Base-by-base conservation (phyloP, 2,797 vertebrate species). In the Carapus acus region DNA sequence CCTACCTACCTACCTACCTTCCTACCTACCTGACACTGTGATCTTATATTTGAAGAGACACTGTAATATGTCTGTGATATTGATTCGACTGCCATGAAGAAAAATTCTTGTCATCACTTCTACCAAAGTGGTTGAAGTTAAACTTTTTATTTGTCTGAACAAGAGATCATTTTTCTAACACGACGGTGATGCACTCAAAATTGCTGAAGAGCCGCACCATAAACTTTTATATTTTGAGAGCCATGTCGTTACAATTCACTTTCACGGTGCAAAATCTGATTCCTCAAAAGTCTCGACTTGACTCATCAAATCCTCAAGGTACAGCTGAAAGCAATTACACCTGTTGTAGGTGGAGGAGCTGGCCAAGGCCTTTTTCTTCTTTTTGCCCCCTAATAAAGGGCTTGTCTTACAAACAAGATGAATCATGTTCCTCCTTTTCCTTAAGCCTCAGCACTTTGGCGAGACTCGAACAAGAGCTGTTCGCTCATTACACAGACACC, bases 231-330 rank as follows among this genome's bases (percentile, higher is more conserved):
- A 53, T 70, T 71, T 67, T 63, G 45, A 56, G 51, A 22, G 48
- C 18, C 49, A 65, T 62, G 54, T 69, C 58, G 51, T 55, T 65
- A 76, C 79, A 71, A 78, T 73, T 78, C 48, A 49, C 55, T 71
- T 70, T 67, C 57, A 42, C 64, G 36, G 18, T 44, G 44, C 77
- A 70, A 76, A 49, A 61, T 64, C 41, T 18, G n/a, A n/a, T 49
- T 49, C 67, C 70, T 65, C 74, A 74, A 74, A 80, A 73, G 65
- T 81, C 78, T 70, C 24, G 44, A 79, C 76, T 80, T 77, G 67
- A 83, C 76, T 82, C 81, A 80, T 83, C 76, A 84, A 70, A 83
- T 78, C 85, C 77, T 80, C 83, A 80, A 83, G 83, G 75, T 78
- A 70, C 62, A 70, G 69, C 78, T 41, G 29, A 85, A 86, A 87